These are phyloP conservation scores for Gorsachius magnificus DNA, from an alignment of 2,797 vertebrate species.

Conservation along the genomic window DNA sequence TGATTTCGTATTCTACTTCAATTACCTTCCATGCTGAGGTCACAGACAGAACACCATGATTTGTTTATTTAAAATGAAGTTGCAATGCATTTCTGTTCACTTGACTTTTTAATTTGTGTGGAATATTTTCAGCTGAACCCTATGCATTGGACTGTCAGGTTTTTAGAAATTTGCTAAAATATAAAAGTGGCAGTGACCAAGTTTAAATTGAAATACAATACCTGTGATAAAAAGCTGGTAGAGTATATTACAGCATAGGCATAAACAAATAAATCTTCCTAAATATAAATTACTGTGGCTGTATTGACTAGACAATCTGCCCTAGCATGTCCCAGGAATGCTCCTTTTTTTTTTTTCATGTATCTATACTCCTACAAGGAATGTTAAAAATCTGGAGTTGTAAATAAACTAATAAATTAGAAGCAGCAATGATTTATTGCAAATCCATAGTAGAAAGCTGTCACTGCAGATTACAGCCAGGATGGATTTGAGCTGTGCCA, in stretches of 20 bases:
- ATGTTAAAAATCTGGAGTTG: background rate
- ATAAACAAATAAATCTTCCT: conserved; percentile 1
- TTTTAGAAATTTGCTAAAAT: background rate
- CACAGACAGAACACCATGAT: background rate
- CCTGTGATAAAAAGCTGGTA: background rate
- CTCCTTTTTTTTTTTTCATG: background rate
- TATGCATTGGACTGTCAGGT: background rate
- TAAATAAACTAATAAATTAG: background rate
- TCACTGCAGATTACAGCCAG: background rate
- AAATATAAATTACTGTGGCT: background rate
- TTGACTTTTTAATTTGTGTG: background rate
- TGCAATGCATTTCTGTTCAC: background rate
- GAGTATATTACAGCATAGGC: background rate
- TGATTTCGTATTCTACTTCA: background rate
- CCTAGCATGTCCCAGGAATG: background rate
- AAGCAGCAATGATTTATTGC: background rate
- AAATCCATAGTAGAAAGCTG: background rate
- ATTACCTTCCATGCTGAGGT: background rate
- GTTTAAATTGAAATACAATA: background rate
- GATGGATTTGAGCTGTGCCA: background rate
- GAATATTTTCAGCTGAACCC: background rate
- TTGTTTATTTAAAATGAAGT: background rate
- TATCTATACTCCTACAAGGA: background rate
- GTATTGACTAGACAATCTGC: background rate
- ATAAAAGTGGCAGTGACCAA: background rate